Evolutionary conservation across 2,797 vertebrate species (phyloP).

Genomic region (Acanthurus lineatus): DNA sequence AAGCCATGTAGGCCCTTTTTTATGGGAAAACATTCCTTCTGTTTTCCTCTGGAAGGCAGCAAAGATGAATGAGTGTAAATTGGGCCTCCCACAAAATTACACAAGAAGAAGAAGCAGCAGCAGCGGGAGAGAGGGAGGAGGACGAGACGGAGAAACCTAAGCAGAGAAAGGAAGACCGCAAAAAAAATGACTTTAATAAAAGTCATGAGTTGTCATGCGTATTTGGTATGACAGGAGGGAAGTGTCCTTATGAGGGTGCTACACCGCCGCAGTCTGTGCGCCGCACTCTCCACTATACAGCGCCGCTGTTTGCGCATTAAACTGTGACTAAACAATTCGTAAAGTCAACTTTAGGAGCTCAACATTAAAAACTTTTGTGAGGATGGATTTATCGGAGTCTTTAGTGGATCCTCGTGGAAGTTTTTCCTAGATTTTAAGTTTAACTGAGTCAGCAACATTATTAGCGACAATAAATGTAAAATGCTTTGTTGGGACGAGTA

Average conservation of each 20-base stretch:
- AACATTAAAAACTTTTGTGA: not conserved
- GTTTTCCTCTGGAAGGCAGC: slow-evolving; percentile 76
- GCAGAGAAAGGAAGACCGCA: slow-evolving; percentile 36
- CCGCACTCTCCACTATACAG: not conserved
- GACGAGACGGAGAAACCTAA: slow-evolving; percentile 24
- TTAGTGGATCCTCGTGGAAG: not conserved
- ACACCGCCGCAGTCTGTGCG: not conserved
- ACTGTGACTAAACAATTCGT: slow-evolving; percentile 34
- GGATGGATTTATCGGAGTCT: slow-evolving; percentile 22
- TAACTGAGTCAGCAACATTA: not conserved
- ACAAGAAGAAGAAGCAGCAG: slow-evolving; percentile 27
- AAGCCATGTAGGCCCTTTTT: not conserved
- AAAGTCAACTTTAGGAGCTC: slow-evolving; percentile 27
- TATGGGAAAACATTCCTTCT: slow-evolving; percentile 31
- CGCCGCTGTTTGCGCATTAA: slow-evolving; percentile 24
- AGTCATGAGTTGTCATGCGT: slow-evolving; percentile 84
- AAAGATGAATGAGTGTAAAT: slow-evolving; percentile 46
- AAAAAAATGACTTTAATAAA: slow-evolving; percentile 65
- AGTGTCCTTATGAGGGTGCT: slow-evolving; percentile 28
- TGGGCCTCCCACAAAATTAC: not conserved
- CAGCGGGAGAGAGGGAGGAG: slow-evolving; percentile 12
- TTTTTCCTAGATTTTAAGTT: not conserved
- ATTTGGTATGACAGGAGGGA: slow-evolving; percentile 54
- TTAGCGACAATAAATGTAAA: not conserved
- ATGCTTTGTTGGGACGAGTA: slow-evolving; percentile 18